Percentiles rank a stretch among this genome's conserved stretches.
Evolutionary conservation across 2,888 invertebrate genomes (phyloP).

Genomic region (Tenthredo mesomela): DNA sequence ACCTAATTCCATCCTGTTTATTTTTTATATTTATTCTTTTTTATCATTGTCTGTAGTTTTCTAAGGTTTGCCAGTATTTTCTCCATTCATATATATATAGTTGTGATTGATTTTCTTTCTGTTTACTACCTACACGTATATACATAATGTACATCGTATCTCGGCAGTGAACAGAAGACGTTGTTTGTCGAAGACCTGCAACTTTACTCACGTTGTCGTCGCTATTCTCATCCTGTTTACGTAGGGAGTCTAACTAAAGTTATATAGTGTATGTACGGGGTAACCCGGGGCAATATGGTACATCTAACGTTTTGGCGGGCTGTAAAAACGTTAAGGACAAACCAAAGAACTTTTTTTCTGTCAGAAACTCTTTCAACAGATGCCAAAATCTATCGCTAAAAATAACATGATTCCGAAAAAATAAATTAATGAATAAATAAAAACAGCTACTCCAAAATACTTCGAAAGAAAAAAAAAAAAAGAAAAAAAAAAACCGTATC

Average conservation of each 20-base stretch:
- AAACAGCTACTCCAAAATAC: constrained; percentile 3
- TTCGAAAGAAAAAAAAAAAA: neutral
- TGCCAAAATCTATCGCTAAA: neutral
- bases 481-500: neutral
- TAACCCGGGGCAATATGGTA: neutral
- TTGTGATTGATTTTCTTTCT: neutral
- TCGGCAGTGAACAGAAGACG: neutral
- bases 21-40: no score
- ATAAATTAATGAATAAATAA: neutral
- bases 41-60: no score
- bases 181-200: constrained; percentile 12
- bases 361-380: neutral
- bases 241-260: constrained; percentile 17
- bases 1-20: no score
- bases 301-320: neutral
- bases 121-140: neutral
- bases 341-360: neutral
- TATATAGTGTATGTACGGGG: neutral
- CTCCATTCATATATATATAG: neutral
- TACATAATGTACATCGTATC: neutral
- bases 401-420: neutral
- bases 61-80: neutral
- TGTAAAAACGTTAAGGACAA: constrained; percentile 1
- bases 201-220: neutral
- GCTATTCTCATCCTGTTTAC: constrained; percentile 15